Percentiles rank a stretch among this genome's conserved stretches.
phyloP scores from a whole-genome alignment of 2,797 vertebrate species.

The Acanthopagrus latus region DNA sequence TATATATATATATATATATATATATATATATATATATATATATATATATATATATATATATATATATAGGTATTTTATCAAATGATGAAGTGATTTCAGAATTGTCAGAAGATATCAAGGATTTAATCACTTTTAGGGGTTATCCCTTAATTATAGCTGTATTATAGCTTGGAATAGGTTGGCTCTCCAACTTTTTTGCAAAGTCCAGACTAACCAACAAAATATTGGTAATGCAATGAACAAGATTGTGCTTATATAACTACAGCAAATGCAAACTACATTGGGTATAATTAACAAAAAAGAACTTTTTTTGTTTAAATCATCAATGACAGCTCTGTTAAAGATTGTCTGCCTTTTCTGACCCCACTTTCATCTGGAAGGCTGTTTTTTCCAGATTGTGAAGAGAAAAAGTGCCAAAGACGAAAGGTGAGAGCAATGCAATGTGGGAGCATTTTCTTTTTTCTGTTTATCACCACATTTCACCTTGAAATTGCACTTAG shows the following conservation, averaged over 20 bases:
- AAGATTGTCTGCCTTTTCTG: neutral
- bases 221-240: neutral
- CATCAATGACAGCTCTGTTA: no score
- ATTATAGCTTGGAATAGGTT: no score
- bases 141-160: no score
- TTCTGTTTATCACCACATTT: constrained; percentile 55
- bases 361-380: neutral
- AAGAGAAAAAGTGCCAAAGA: constrained; percentile 7
- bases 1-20: no score
- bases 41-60: no score
- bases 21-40: no score
- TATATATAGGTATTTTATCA: no score
- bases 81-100: no score
- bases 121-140: no score
- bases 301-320: neutral
- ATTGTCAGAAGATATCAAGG: no score
- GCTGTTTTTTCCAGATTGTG: neutral
- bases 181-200: no score
- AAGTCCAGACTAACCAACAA: neutral
- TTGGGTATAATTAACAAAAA: neutral
- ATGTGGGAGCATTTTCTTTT: constrained; percentile 7
- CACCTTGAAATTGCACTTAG: constrained; percentile 64
- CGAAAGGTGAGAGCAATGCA: neutral
- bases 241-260: no score
- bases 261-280: neutral